A percentile compares a stretch with the other conserved stretches of the same genome.
Conservation (phyloP, 2,888 invertebrate genomes). For the Tyria jacobaeae region DNA sequence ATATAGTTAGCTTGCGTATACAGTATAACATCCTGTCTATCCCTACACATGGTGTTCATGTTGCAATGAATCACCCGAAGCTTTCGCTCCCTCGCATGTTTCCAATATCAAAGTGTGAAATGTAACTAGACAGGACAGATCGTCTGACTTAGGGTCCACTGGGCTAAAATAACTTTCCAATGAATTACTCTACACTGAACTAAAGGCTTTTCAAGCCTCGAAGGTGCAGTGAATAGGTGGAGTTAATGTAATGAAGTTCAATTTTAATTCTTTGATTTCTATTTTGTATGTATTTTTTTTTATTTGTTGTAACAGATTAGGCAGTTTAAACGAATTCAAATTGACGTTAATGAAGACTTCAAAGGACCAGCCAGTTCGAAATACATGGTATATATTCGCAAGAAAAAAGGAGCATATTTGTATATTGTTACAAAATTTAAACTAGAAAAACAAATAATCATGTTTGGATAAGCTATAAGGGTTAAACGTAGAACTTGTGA, state of each 20-base stretch:
- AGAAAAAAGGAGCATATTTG: not conserved
- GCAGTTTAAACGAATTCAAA: too few species aligned
- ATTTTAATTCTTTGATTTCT: too few species aligned
- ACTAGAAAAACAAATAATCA: conserved; percentile 4
- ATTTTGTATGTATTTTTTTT: too few species aligned
- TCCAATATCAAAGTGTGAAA: conserved; percentile 10
- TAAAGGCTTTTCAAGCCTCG: not conserved
- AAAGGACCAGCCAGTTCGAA: too few species aligned
- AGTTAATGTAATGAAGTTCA: not conserved
- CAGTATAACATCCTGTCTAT: conserved; percentile 16
- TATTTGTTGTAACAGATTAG: too few species aligned
- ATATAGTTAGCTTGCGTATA: conserved; percentile 7
- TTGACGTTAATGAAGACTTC: too few species aligned
- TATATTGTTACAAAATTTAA: not conserved
- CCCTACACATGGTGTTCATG: conserved; percentile 8
- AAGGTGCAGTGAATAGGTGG: not conserved
- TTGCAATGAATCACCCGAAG: conserved; percentile 16
- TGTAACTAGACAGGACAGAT: conserved; percentile 3
- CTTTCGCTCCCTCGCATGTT: conserved; percentile 11
- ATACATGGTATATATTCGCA: not conserved
- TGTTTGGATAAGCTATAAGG: conserved; percentile 11
- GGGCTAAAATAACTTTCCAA: not conserved
- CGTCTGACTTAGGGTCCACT: not conserved
- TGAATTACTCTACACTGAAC: not conserved
- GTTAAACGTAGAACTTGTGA: conserved; percentile 10